Conservation (phyloP, 2,888 invertebrate genomes). For the Parnassius glacialis region DNA sequence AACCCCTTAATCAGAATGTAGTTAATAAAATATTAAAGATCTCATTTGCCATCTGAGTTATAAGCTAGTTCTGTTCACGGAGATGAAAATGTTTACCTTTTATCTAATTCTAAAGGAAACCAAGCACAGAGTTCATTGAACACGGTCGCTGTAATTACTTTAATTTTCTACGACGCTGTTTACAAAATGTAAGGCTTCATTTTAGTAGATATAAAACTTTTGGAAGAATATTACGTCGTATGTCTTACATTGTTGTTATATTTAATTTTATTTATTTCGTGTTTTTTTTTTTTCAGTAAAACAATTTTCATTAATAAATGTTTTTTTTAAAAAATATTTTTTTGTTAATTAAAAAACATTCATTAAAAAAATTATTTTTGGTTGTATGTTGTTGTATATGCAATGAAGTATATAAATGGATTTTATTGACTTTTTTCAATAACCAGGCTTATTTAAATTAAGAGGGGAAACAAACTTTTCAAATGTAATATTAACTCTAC, state of each 20-base stretch:
- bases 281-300: too few relatives aligned
- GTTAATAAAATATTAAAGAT: not conserved
- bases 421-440: too few relatives aligned
- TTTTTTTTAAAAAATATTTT: too few relatives aligned
- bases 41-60: conserved; percentile 3
- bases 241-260: not conserved
- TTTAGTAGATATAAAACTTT: not conserved
- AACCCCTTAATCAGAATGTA: not conserved
- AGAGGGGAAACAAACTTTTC: too few relatives aligned
- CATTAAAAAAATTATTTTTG: too few relatives aligned
- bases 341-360: too few relatives aligned
- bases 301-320: too few relatives aligned
- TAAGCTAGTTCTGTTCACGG: conserved; percentile 7
- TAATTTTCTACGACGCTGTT: conserved; percentile 6
- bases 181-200: conserved; percentile 1
- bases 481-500: too few relatives aligned
- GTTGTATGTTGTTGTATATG: too few relatives aligned
- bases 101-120: conserved; percentile 13
- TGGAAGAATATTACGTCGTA: not conserved
- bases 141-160: conserved; percentile 15
- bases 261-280: too few relatives aligned
- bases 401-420: too few relatives aligned
- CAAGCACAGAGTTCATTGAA: conserved; percentile 12
- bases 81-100: conserved; percentile 16
- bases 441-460: too few relatives aligned